Evolutionary conservation across 2,113 vertebrate species (phyloP), one percentile per base, ranked within the genome.

Genomic region (Carassius gibelio): DNA sequence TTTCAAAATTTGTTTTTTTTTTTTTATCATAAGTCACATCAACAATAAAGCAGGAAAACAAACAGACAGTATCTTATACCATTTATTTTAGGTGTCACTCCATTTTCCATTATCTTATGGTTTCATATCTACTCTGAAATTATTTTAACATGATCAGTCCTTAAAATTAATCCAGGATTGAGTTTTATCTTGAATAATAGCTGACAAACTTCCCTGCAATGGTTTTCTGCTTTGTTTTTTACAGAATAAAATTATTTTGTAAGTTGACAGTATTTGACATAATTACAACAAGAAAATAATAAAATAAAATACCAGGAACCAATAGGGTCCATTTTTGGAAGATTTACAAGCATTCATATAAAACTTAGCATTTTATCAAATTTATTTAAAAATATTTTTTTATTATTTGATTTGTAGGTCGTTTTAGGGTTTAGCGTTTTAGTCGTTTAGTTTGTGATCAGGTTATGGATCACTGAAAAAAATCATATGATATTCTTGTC

Each of bases 1-100:
- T 38, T 59, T 83, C 34, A 89, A 89, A 88, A 82, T 15, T 52
- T 11, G 89, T 88, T 88, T 38, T 38, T 38, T 57, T 57, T 57
- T 57, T 2, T n/a, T n/a, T n/a, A 7, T 5, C 1, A 6, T 57
- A 59, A 21, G 55, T 59, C 57, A 59, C 77, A 34, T 42, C 19
- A 74, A 74, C n/a, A 48, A 30, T 23, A 48, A 74, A 74, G 21
- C 42, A 45, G 71, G 4, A 9, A 72, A 72, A 36, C 15, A 36
- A 45, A 72, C 4, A n/a, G 4, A 45, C 36, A 13, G 15, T 8
- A 69, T 30, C 30, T 17, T 36, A 36, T 68, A 19, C 34, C 17
- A 69, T 21, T 69, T 34, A n/a, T 14, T 74, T 23, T 23, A 23
- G 42, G 42, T 23, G 38, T 74, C 21, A 2, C 10, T 48, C 19